A percentile compares a stretch with the other conserved stretches of the same genome.
Evolutionary conservation across 35 echinoderm and acorn worm genomes (phyloP).

Genomic region (Hemicentrotus pulcherrimus): DNA sequence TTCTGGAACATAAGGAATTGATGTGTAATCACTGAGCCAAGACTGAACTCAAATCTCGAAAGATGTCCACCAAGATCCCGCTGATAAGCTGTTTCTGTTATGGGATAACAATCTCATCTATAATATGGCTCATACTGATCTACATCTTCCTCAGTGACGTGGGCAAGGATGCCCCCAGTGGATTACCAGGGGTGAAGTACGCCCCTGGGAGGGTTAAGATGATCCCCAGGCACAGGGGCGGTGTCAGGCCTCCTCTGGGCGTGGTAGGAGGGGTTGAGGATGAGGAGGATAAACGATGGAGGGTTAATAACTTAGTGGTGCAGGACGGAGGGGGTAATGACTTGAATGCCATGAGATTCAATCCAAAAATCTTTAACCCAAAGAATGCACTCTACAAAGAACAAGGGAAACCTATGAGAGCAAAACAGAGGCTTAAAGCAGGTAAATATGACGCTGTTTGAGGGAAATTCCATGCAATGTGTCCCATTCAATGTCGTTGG

Average conservation of each 20-base stretch:
- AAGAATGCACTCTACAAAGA: not conserved
- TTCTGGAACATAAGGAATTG: not conserved
- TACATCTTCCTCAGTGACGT: constrained; percentile 61
- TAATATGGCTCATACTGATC: constrained; percentile 58
- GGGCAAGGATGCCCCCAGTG: constrained; percentile 6
- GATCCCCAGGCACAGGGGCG: not conserved
- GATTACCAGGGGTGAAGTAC: not conserved
- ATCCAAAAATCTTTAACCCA: not conserved
- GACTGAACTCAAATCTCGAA: not conserved
- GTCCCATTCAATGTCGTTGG: no score
- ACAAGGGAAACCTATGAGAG: not conserved
- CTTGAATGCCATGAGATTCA: not conserved
- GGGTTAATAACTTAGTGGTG: not conserved
- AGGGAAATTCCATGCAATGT: no score
- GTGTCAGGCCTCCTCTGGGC: not conserved
- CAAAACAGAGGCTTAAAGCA: not conserved
- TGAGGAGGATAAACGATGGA: constrained; percentile 23
- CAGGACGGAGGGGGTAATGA: constrained; percentile 43
- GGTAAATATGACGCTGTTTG: not conserved
- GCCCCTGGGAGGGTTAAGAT: constrained; percentile 17
- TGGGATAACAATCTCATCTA: constrained; percentile 54
- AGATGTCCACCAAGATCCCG: not conserved
- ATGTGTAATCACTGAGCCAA: not conserved
- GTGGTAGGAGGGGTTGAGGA: not conserved
- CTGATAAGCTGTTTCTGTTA: constrained; percentile 64